These are phyloP conservation scores for Thera britannica DNA, from an alignment of 2,888 invertebrate genomes.

Conservation along the genomic window DNA sequence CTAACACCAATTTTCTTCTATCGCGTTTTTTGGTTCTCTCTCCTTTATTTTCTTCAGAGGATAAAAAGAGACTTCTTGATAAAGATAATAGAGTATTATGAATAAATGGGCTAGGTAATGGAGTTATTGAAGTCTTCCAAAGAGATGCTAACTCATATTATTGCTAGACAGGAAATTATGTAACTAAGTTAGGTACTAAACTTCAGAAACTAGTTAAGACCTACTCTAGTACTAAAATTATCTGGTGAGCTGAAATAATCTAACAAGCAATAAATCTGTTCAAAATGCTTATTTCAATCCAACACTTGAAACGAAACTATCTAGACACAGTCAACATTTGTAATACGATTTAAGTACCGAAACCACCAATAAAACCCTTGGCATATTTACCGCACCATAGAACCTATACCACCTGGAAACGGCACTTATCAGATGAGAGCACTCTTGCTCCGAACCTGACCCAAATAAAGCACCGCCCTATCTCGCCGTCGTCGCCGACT, in stretches of 20 bases:
- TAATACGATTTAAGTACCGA: constrained; percentile 9
- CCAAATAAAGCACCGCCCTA: constrained; percentile 67
- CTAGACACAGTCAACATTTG: background rate
- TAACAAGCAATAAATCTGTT: background rate
- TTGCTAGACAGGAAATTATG: background rate
- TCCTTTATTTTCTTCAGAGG: background rate
- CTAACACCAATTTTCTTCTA: background rate
- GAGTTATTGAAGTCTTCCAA: too few species aligned
- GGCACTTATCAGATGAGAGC: constrained; percentile 53
- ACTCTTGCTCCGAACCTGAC: constrained; percentile 56
- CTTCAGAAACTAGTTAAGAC: background rate
- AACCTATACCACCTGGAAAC: constrained; percentile 39
- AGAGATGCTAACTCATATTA: background rate
- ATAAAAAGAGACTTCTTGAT: background rate
- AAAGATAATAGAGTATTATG: too few species aligned
- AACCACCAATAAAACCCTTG: constrained; percentile 33
- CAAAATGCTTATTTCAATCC: background rate
- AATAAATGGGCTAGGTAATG: too few species aligned
- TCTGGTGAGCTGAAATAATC: background rate
- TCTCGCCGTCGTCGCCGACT: constrained; percentile 51
- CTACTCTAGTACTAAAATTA: background rate
- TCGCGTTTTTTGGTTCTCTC: background rate
- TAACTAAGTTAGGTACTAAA: too few species aligned
- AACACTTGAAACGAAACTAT: background rate
- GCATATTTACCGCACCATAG: constrained; percentile 36